Evolutionary conservation across 2,113 vertebrate genomes (phyloP).

Genomic region (Syngnathus floridae): DNA sequence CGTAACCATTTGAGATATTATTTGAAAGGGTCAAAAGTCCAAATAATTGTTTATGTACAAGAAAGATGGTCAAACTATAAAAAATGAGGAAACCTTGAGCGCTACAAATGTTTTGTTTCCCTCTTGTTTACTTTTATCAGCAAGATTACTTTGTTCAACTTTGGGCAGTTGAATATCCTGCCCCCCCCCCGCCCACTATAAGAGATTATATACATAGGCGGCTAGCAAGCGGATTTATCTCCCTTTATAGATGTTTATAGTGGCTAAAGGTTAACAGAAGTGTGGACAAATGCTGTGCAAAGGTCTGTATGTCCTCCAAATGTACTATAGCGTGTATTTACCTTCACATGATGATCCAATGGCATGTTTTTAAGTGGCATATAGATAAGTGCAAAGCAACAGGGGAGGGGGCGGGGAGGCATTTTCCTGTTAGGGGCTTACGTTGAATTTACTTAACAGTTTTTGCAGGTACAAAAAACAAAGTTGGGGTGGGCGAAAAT

Average conservation of each 20-base stretch:
- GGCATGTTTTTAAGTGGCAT: slow-evolving; percentile 34
- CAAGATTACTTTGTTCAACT: not conserved
- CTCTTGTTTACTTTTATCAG: not conserved
- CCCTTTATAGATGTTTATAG: slow-evolving; percentile 53
- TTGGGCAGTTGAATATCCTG: not conserved
- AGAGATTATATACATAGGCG: slow-evolving; percentile 21
- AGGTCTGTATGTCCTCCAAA: slow-evolving; percentile 45
- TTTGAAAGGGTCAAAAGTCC: not conserved
- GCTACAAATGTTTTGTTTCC: not conserved
- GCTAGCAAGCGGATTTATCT: slow-evolving; percentile 43
- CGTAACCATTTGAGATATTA: too few species aligned
- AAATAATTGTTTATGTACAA: not conserved
- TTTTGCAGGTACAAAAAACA: too few species aligned
- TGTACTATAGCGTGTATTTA: slow-evolving; percentile 32
- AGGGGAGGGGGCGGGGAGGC: not conserved
- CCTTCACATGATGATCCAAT: slow-evolving; percentile 16
- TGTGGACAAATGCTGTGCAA: slow-evolving; percentile 50
- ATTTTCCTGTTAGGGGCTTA: not conserved
- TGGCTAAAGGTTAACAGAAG: slow-evolving; percentile 59
- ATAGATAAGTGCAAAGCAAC: slow-evolving; percentile 8
- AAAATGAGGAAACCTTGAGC: not conserved
- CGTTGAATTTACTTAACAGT: not conserved
- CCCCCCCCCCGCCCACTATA: not conserved
- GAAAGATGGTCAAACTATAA: not conserved
- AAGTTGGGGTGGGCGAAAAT: too few species aligned